A percentile compares a stretch with the other conserved stretches of the same genome.
These are phyloP conservation scores for Clarias platycephalus DNA, from an alignment of 2,797 vertebrate genomes.

Conservation along the genomic window DNA sequence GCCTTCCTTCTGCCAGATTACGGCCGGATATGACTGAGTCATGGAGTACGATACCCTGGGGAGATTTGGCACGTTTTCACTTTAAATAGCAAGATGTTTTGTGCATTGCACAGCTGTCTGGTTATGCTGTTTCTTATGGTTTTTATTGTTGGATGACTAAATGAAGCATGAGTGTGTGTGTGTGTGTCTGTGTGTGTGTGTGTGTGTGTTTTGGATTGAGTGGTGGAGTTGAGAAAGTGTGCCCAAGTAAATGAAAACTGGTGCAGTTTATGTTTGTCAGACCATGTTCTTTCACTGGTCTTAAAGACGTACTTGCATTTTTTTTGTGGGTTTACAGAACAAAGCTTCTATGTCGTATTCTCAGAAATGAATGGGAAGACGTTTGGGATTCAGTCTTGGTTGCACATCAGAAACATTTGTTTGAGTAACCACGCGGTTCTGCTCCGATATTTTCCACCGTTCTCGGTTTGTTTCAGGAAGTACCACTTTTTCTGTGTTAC, in stretches of 20 bases:
- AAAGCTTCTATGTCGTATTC: background rate
- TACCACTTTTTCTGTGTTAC: background rate
- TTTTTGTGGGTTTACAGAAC: background rate
- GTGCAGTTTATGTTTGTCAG: background rate
- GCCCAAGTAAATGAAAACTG: conserved; percentile 9
- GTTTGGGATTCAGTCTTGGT: background rate
- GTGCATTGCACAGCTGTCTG: background rate
- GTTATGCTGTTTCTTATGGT: conserved; percentile 7
- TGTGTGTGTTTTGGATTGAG: background rate
- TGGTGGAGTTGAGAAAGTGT: background rate
- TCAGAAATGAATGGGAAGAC: background rate
- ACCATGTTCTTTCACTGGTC: background rate
- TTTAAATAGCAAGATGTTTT: conserved; percentile 11
- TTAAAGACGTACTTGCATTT: background rate
- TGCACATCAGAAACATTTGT: background rate
- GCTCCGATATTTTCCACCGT: background rate
- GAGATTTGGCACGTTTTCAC: conserved; percentile 64
- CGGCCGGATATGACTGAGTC: conserved; percentile 52
- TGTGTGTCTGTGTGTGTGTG: background rate
- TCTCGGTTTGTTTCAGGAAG: background rate
- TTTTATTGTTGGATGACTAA: background rate
- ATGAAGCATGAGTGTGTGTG: background rate
- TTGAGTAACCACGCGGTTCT: background rate
- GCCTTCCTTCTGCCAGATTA: conserved; percentile 53
- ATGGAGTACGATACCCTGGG: conserved; percentile 64